phyloP scores from a whole-genome alignment of 2,888 invertebrate genomes.

The Nymphalis polychloros region DNA sequence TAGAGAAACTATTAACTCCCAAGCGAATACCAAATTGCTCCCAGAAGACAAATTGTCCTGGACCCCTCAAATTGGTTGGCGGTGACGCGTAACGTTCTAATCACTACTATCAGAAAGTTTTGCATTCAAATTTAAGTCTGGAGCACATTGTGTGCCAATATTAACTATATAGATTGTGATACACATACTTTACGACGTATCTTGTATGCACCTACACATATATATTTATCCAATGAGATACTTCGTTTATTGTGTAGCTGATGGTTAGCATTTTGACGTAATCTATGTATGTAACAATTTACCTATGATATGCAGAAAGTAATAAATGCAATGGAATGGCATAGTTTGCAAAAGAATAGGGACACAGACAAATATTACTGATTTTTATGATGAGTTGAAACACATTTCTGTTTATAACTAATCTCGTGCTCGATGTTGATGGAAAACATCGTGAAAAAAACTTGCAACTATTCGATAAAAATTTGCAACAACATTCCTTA shows the following conservation, averaged over 20 bases:
- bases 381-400: too few relatives aligned
- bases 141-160: neutral
- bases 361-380: too few relatives aligned
- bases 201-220: neutral
- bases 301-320: too few relatives aligned
- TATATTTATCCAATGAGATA: neutral
- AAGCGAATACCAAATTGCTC: constrained; percentile 62
- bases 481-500: too few relatives aligned
- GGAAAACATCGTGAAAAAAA: too few relatives aligned
- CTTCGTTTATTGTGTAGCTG: neutral
- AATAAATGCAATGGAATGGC: too few relatives aligned
- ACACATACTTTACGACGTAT: neutral
- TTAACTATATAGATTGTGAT: constrained; percentile 2
- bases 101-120: constrained; percentile 31
- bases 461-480: too few relatives aligned
- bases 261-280: too few relatives aligned
- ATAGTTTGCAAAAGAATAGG: too few relatives aligned
- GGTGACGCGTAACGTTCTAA: constrained; percentile 30
- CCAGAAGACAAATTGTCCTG: constrained; percentile 40
- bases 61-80: constrained; percentile 32
- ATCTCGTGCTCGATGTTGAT: too few relatives aligned
- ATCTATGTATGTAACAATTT: too few relatives aligned
- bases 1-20: constrained; percentile 66
- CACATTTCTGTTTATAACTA: too few relatives aligned
- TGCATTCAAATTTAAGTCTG: constrained; percentile 8